Base-by-base conservation (phyloP, 2,888 invertebrate species). In the Euclidia mi region DNA sequence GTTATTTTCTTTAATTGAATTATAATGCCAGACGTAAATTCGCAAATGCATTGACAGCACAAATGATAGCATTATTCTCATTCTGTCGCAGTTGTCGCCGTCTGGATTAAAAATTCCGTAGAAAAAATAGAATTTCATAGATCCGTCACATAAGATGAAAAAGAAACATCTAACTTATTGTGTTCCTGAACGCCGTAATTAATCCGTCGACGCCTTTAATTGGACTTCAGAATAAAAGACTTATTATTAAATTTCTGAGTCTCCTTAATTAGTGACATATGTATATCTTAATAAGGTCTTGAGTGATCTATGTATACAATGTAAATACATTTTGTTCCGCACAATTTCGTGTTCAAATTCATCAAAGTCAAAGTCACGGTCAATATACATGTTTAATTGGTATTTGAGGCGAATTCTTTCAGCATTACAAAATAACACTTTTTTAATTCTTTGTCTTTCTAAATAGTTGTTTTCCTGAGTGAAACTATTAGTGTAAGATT, bases 161-260 rank as follows among this genome's bases (percentile, higher is more conserved):
- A 45, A 31, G 46, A 28, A 44, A 40, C 34, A 31, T 40, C 15
- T 49, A 51, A 56, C 52, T 67, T 35, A 38, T 52, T 57, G 50
- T 35, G 41, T 43, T 56, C 40, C 49, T 46, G 43, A 41, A 42
- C 15, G 12, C 3, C 3, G 44, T 47, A 38, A 28, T 72, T 48
- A 67, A 65, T 74, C 71, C 55, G 56, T 72, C 58, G 59, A 59
- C 75, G 48, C 68, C 53, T 62, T 43, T 67, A 72, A 74, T 71
- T 68, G 47, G 65, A 47, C 17, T 20, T 35, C 1, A 17, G 46
- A 55, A 60, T 43, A 56, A 60, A 67, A 42, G 55, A 51, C 11
- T 46, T 52, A 37, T 48, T 53, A 52, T 59, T 25, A 14, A 52
- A 50, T 50, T 48, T 49, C 50, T 56, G 37, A 56, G 44, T 53